phyloP scores from a whole-genome alignment of 92 coral and sea anemone species.

The Phenganax marumi region DNA sequence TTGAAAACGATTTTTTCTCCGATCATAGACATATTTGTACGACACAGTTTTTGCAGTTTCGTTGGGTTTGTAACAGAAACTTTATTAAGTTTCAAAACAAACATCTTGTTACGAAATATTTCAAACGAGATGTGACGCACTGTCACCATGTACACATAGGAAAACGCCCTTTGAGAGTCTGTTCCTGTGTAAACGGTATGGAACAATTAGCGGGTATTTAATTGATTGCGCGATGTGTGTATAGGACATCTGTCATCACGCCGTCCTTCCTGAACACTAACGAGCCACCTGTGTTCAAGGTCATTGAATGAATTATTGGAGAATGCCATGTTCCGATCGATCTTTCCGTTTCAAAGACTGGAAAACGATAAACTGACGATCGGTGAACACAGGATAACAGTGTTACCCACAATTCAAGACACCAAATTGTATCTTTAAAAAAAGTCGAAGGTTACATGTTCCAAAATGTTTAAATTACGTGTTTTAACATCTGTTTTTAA shows the following conservation, averaged over 20 bases:
- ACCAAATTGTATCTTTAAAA: no score
- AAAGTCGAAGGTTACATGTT: no score
- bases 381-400: no score
- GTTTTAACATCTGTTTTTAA: no score
- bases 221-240: conserved; percentile 33
- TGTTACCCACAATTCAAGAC: no score
- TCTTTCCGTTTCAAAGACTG: background rate
- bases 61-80: no score
- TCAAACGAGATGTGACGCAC: background rate
- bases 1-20: no score
- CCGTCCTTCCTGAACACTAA: conserved; percentile 33
- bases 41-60: no score
- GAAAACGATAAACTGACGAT: background rate
- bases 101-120: background rate
- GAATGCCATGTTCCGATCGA: conserved; percentile 1
- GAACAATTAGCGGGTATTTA: conserved; percentile 25
- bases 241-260: conserved; percentile 35
- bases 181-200: conserved; percentile 1
- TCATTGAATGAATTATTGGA: background rate
- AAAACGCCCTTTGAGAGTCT: conserved; percentile 6
- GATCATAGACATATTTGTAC: no score
- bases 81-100: background rate
- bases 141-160: background rate
- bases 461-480: no score
- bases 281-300: conserved; percentile 35